Conservation (phyloP, 2,797 vertebrate species). For the Esox masquinongy region DNA sequence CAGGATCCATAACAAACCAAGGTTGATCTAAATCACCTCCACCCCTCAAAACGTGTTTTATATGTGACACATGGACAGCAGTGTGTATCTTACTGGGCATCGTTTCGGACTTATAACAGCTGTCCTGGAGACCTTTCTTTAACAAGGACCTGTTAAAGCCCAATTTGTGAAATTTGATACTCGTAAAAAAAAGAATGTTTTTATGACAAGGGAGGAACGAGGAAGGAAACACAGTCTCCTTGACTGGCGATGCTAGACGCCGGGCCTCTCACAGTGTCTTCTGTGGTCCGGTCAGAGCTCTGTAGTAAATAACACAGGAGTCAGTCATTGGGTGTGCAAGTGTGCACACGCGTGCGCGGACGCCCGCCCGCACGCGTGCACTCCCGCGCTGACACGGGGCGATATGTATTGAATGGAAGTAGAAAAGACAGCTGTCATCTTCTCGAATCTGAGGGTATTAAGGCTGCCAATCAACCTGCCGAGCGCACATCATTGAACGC, state of each 20-base stretch:
- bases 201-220: conserved; percentile 32
- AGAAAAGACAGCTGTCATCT: conserved; percentile 3
- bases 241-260: conserved; percentile 35
- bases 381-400: not conserved
- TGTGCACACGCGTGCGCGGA: conserved; percentile 16
- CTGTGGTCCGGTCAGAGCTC: conserved; percentile 63
- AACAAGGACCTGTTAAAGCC: conserved; percentile 25
- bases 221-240: conserved; percentile 23
- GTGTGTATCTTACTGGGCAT: conserved; percentile 6
- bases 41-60: conserved; percentile 5
- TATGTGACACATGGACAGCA: conserved; percentile 16
- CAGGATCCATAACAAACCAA: not conserved
- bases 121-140: conserved; percentile 12
- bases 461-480: conserved; percentile 12
- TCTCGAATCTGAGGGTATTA: not conserved
- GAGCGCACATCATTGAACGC: not conserved
- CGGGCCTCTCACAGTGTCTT: conserved; percentile 22
- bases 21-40: not conserved
- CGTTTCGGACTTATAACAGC: conserved; percentile 11
- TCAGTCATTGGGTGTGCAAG: conserved; percentile 56
- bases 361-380: not conserved
- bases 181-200: conserved; percentile 53
- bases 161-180: conserved; percentile 34
- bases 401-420: not conserved
- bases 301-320: conserved; percentile 69